Evolutionary conservation across 2,797 vertebrate genomes (phyloP).

Genomic region (Mionectes olivaceus): DNA sequence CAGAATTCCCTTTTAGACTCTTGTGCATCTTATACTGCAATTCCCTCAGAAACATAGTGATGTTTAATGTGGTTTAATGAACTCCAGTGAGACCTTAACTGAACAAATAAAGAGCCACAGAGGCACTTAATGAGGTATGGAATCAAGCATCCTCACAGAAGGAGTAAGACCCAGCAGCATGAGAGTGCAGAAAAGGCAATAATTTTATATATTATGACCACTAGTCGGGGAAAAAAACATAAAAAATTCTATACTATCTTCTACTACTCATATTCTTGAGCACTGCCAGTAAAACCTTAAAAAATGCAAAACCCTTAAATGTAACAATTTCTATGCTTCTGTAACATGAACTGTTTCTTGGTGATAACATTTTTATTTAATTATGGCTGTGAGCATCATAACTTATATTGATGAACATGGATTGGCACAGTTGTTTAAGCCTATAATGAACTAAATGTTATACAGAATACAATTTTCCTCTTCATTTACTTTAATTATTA

Average conservation of each 20-base stretch:
- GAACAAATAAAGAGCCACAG: background rate
- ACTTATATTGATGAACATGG: conserved; percentile 75
- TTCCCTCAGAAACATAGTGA: background rate
- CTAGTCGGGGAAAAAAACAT: background rate
- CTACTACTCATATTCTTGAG: background rate
- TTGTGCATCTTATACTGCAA: background rate
- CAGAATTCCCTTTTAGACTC: background rate
- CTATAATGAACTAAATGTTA: conserved; percentile 81
- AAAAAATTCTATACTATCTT: background rate
- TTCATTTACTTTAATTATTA: conserved; percentile 80
- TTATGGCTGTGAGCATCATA: conserved; percentile 70
- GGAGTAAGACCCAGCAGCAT: background rate
- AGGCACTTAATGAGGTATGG: background rate
- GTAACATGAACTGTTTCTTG: conserved; percentile 55
- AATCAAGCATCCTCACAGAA: background rate
- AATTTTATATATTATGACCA: background rate
- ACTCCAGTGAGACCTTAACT: conserved; percentile 2
- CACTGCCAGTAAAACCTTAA: background rate
- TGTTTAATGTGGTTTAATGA: conserved; percentile 12
- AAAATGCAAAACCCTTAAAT: conserved; percentile 4
- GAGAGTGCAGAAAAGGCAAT: background rate
- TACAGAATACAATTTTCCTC: conserved; percentile 79
- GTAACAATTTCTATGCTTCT: conserved; percentile 27
- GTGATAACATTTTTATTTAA: conserved; percentile 78
- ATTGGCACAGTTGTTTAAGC: conserved; percentile 76